Percentiles rank a stretch among this genome's conserved stretches.
These are phyloP conservation scores for Phyllotreta cruciferae DNA, from an alignment of 2,888 invertebrate species.

Conservation along the genomic window DNA sequence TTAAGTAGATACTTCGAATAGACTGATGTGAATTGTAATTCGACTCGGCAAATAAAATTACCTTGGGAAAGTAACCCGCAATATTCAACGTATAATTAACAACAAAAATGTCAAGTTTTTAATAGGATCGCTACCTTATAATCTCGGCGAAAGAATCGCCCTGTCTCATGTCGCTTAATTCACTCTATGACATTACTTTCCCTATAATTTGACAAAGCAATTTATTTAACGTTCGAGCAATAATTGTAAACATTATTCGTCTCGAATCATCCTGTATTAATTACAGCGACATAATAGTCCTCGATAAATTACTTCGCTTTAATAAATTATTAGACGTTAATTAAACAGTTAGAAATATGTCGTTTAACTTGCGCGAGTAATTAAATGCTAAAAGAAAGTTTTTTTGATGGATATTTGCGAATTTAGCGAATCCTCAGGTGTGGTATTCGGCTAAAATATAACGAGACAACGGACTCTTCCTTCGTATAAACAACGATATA, in stretches of 20 bases:
- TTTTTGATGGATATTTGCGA: background rate
- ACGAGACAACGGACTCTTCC: conserved; percentile 16
- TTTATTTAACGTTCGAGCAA: background rate
- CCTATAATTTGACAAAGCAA: background rate
- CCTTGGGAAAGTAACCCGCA: no score
- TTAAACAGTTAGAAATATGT: conserved; percentile 12
- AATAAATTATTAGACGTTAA: conserved; percentile 10
- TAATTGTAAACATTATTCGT: conserved; percentile 1
- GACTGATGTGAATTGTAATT: no score
- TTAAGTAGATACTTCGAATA: background rate
- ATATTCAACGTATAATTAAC: no score
- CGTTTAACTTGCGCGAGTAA: background rate
- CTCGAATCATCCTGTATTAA: conserved; percentile 3
- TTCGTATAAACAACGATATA: conserved; percentile 19
- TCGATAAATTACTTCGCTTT: conserved; percentile 6
- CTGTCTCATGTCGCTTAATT: no score
- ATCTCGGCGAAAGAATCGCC: no score
- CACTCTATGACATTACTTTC: no score
- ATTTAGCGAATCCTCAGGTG: conserved; percentile 6
- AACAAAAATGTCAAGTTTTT: conserved; percentile 1
- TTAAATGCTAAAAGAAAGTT: conserved; percentile 1
- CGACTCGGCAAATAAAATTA: no score
- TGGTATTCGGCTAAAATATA: background rate
- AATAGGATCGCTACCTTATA: background rate
- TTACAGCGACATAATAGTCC: background rate